Base-by-base conservation (phyloP, 2,113 vertebrate species). In the Festucalex cinctus region DNA sequence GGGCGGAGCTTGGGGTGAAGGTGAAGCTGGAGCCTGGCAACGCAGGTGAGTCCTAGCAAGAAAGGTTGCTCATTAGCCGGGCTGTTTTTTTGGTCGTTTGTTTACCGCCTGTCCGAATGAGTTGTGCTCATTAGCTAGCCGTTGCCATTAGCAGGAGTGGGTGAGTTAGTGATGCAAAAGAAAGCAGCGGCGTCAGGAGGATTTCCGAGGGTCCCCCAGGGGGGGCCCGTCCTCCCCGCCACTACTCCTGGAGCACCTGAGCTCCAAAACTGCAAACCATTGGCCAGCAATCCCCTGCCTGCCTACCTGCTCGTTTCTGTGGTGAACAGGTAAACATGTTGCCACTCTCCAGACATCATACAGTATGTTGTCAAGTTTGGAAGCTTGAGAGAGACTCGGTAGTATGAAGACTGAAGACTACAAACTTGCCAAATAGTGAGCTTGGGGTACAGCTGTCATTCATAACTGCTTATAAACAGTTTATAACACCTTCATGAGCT, bases 321-420 rank as follows among this genome's bases (percentile, higher is more conserved):
- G 91, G 91, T 90, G 88, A 79, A 85, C 89, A 88, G 86, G 92
- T 92, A 93, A 92, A 93, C 91, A 93, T 76, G 74, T 80, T 81
- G 77, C 76, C 72, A 60, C 65, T 48, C 74, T 65, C 49, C 62
- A 5, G 26, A 43, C 35, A 3, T n/a, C n/a, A 51, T 51, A 51
- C 48, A 22, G 35, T 12, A 0, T 24, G 63, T 44, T 46, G 66
- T 16, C 54, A 39, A n/a, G 35, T 39, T n/a, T n/a, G 36, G 26
- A 24, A 28, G 14, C 54, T 57, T 6, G 43, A 41, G 13, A 41
- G 39, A 41, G 39, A 13, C 10, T 13, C 9, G 10, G 39, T 41
- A 12, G 2, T 46, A 46, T 19, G 43, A 16, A 5, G 43, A 14
- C 14, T 16, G 43, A 6, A 41, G 9, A 9, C 10, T 41, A 12